phyloP scores from a whole-genome alignment of 2,888 invertebrate species.

The Stenichneumon culpator region DNA sequence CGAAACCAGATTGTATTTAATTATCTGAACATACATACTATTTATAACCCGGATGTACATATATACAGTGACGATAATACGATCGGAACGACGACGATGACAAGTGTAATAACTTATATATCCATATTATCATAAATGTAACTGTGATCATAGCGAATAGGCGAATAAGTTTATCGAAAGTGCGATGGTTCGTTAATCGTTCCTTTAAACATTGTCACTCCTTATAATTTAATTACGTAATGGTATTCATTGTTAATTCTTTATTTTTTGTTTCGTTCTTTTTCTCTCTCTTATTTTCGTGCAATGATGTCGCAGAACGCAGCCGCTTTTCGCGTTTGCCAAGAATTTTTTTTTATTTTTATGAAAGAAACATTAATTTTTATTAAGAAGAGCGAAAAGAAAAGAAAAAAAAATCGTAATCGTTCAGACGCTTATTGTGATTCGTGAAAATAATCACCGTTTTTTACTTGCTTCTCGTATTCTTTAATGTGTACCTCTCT shows the following conservation, averaged over 20 bases:
- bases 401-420: slow-evolving; percentile 59
- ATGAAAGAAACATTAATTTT: slow-evolving; percentile 32
- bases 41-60: slow-evolving; percentile 83
- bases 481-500: slow-evolving; percentile 73
- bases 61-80: slow-evolving; percentile 78
- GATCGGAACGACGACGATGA: slow-evolving; percentile 71
- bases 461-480: slow-evolving; percentile 83
- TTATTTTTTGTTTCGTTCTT: slow-evolving; percentile 11
- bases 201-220: slow-evolving; percentile 59
- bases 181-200: slow-evolving; percentile 61
- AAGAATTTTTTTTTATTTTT: slow-evolving; percentile 44
- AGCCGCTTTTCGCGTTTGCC: slow-evolving; percentile 55
- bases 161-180: slow-evolving; percentile 80
- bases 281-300: slow-evolving; percentile 44
- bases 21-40: slow-evolving; percentile 78
- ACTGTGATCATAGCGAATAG: slow-evolving; percentile 85
- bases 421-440: slow-evolving; percentile 69
- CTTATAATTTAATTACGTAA: slow-evolving; percentile 51
- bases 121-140: slow-evolving; percentile 82
- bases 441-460: slow-evolving; percentile 75
- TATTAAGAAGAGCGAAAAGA: slow-evolving; percentile 20
- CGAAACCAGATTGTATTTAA: slow-evolving; percentile 83
- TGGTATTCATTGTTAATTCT: slow-evolving; percentile 44
- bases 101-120: slow-evolving; percentile 79
- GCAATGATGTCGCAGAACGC: slow-evolving; percentile 68